phyloP scores from a whole-genome alignment of 2,797 vertebrate genomes.

The Crossoptilon crossoptilon region DNA sequence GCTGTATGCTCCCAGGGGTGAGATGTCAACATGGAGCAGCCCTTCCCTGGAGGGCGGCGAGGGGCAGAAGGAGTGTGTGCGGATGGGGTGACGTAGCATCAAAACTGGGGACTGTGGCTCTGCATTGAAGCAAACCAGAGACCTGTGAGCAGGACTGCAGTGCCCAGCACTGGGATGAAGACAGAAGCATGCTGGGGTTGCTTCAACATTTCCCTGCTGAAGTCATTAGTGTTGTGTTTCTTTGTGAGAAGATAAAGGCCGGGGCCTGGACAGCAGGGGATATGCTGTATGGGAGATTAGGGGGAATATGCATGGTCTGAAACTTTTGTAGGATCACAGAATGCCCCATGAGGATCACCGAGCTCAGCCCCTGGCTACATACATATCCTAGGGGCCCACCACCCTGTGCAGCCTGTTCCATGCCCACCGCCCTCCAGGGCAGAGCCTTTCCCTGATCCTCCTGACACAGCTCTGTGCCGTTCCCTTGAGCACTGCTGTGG shows the following conservation, averaged over 20 bases:
- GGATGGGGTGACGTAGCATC: fast-evolving
- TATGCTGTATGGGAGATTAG: background rate
- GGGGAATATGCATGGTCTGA: background rate
- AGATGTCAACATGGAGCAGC: fast-evolving
- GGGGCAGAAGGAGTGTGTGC: background rate
- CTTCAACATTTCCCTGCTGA: background rate
- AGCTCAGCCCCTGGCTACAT: too few species aligned
- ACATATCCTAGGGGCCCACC: too few species aligned
- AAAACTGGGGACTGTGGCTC: too few species aligned
- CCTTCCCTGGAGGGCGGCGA: background rate
- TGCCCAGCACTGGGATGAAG: fast-evolving
- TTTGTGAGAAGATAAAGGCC: background rate
- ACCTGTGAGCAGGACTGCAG: fast-evolving
- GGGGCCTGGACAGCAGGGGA: background rate
- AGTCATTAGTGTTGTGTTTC: background rate
- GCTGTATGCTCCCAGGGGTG: background rate
- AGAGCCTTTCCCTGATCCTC: too few species aligned
- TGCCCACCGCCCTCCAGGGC: too few species aligned
- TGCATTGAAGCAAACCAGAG: fast-evolving
- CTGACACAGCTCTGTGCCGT: too few species aligned
- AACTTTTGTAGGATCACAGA: too few species aligned
- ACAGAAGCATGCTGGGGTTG: fast-evolving
- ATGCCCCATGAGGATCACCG: too few species aligned
- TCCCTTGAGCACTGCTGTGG: too few species aligned
- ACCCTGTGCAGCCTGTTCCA: too few species aligned